These are phyloP conservation scores for Gallinago stenura DNA, from an alignment of 2,797 vertebrate species.

Conservation along the genomic window DNA sequence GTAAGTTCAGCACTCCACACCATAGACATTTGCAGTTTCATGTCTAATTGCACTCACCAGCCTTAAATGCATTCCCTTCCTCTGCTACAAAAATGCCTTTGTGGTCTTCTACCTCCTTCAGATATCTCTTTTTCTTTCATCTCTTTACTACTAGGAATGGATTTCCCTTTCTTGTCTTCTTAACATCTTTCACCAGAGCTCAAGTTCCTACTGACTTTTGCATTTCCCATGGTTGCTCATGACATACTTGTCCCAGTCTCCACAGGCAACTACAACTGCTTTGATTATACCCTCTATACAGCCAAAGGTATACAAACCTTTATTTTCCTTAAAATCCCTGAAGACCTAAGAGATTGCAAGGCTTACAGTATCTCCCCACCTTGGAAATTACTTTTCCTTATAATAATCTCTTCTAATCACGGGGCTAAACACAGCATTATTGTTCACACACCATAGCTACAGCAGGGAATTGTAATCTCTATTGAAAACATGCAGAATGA, in stretches of 20 bases:
- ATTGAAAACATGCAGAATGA: neutral
- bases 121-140: neutral
- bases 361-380: neutral
- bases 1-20: neutral
- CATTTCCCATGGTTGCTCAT: neutral
- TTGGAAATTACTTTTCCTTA: neutral
- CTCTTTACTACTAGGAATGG: neutral
- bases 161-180: neutral
- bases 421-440: neutral
- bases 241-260: neutral
- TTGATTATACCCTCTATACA: neutral
- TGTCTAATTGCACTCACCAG: neutral
- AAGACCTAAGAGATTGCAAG: neutral
- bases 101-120: neutral
- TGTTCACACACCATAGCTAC: neutral
- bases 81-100: neutral
- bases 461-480: neutral
- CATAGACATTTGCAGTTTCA: neutral
- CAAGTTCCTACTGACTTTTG: neutral
- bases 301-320: neutral
- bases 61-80: neutral
- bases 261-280: neutral
- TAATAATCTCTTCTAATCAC: neutral
- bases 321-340: neutral
- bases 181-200: neutral